A percentile compares a stretch with the other conserved stretches of the same genome.
phyloP scores from a whole-genome alignment of 2,888 invertebrate species.

The Hydrotaea cyrtoneurina region DNA sequence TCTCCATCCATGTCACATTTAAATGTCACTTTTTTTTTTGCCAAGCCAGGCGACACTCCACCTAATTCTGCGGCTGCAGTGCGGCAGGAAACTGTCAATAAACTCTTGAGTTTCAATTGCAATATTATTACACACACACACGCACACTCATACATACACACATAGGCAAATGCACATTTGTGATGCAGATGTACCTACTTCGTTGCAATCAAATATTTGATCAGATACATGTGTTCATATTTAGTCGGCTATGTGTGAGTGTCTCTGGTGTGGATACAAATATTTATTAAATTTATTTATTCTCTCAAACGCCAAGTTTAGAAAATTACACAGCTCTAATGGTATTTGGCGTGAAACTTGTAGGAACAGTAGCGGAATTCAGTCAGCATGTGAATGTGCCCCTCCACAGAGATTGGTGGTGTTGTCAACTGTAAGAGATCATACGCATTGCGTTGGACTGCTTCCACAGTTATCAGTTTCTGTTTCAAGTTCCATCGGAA shows the following conservation, averaged over 20 bases:
- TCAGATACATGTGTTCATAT: neutral
- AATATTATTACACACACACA: neutral
- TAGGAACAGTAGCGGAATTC: no score
- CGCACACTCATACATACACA: no score
- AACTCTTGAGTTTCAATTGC: constrained; percentile 29
- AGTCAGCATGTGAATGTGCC: no score
- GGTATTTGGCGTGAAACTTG: neutral
- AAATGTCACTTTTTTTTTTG: constrained; percentile 22
- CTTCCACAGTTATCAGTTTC: no score
- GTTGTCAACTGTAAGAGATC: no score
- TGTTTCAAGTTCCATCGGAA: no score
- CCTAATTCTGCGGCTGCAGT: constrained; percentile 60
- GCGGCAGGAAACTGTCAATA: constrained; percentile 66
- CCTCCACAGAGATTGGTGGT: no score
- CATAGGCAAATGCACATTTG: no score
- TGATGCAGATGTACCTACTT: neutral
- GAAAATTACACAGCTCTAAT: neutral
- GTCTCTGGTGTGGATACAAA: neutral
- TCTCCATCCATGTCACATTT: neutral
- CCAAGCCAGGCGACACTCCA: constrained; percentile 44
- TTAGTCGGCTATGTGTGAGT: neutral
- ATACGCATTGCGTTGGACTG: no score
- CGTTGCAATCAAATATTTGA: constrained; percentile 22
- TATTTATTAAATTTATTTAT: neutral
- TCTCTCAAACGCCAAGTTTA: neutral